phyloP scores from a whole-genome alignment of 2,797 vertebrate species.

The Hylomyscus alleni region DNA sequence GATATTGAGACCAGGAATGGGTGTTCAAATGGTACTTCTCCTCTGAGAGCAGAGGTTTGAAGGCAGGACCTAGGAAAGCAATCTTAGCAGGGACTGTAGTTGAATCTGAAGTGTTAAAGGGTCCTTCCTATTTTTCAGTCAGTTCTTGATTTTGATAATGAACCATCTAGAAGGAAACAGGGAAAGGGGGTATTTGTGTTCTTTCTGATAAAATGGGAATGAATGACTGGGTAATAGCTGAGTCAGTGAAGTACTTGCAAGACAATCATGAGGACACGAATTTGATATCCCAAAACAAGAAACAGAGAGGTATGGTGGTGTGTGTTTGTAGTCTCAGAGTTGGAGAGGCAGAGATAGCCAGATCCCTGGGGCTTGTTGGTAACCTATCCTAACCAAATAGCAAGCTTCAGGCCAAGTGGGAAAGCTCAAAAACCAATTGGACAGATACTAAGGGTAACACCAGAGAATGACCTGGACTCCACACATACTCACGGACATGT shows the following conservation, averaged over 20 bases:
- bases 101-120: not conserved
- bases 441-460: too few relatives aligned
- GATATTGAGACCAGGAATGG: not conserved
- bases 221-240: not conserved
- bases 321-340: not conserved
- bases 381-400: not conserved
- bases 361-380: not conserved
- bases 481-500: not conserved
- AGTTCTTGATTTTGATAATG: conserved; percentile 24
- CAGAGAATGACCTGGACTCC: too few relatives aligned
- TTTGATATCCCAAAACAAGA: not conserved
- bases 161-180: not conserved
- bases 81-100: not conserved
- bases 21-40: conserved; percentile 8
- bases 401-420: not conserved
- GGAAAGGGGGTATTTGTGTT: not conserved
- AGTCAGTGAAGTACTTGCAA: not conserved
- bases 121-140: not conserved
- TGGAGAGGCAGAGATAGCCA: not conserved
- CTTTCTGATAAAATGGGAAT: not conserved
- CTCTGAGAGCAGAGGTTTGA: not conserved
- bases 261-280: not conserved
- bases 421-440: not conserved
- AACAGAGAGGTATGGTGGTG: not conserved
- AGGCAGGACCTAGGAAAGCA: not conserved